These are phyloP conservation scores for Pyrocephalus nanus DNA, from an alignment of 2,797 vertebrate species.

Conservation along the genomic window DNA sequence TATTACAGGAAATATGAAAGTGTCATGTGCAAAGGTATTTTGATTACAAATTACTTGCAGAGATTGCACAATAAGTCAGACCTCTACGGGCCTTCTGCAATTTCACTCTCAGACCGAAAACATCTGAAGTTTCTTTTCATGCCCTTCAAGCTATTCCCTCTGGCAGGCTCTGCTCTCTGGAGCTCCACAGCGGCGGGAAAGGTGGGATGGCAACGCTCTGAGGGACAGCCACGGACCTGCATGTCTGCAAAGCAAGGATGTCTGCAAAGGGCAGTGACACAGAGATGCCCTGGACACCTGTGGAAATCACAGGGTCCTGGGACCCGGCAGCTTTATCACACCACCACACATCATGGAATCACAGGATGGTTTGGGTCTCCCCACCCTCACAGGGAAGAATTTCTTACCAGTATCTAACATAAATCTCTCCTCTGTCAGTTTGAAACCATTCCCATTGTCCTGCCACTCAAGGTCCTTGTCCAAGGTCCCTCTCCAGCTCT, in stretches of 20 bases:
- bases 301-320: background rate
- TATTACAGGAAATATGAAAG: constrained; percentile 70
- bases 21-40: constrained; percentile 70
- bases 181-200: accelerated
- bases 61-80: constrained; percentile 68
- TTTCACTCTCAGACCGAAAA: constrained; percentile 56
- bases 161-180: background rate
- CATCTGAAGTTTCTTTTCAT: constrained; percentile 53
- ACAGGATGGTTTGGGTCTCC: background rate
- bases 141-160: background rate
- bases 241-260: background rate
- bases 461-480: too few species aligned
- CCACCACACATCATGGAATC: background rate
- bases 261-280: background rate
- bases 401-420: background rate
- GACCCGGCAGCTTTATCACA: background rate
- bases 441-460: too few species aligned
- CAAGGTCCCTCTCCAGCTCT: too few species aligned
- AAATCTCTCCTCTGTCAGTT: too few species aligned
- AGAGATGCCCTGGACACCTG: background rate
- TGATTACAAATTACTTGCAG: constrained; percentile 70
- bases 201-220: background rate
- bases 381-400: background rate
- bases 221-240: background rate
- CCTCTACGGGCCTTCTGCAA: constrained; percentile 63